Base-by-base conservation (phyloP, 2,113 vertebrate genomes). In the Alouatta palliata region DNA sequence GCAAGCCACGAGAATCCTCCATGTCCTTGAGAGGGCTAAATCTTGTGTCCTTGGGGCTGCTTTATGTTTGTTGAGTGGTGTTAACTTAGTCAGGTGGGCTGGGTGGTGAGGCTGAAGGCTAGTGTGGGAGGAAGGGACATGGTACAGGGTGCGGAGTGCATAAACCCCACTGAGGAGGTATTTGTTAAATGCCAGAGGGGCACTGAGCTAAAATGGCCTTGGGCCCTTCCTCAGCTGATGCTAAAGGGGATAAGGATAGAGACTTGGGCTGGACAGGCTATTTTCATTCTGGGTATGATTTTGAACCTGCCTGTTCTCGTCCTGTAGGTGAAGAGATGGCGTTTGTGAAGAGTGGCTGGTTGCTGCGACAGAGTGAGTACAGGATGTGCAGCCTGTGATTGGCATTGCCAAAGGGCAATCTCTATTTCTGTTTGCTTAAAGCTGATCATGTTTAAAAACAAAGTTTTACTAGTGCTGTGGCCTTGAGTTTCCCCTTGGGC, bases 341-440 rank as follows among this genome's bases (percentile, higher is more conserved):
- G 0, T 98, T 99, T 95, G 98, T 99, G 97, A 99, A 99, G 97
- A 99, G 99, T 0, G 99, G 99, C 17, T 99, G 99, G 99, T 95
- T 99, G 94, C 98, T 99, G 80, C 98, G 98, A 81, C 99, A 99
- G 97, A 99, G 99, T 99, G 96, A 99, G 99, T 98, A 94, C 6
- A 0, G 12, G 45, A 3, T 58, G 8, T 8, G 68, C 52, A 56
- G 61, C 49, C 45, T 96, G 5, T 19, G 93, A 80, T 94, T 75
- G 32, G 11, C 23, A 16, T 71, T 68, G 43, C 52, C 10, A n/a
- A 70, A 64, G 71, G 47, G 12, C 20, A 54, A 30, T 88, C 9
- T 88, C 73, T 75, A 40, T 54, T 76, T 88, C 47, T 86, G 10
- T 85, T 73, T 86, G 76, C 32, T 49, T 14, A 89, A 84, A 86